Conservation (phyloP, 2,797 vertebrate genomes). For the Etheostoma nigrum region DNA sequence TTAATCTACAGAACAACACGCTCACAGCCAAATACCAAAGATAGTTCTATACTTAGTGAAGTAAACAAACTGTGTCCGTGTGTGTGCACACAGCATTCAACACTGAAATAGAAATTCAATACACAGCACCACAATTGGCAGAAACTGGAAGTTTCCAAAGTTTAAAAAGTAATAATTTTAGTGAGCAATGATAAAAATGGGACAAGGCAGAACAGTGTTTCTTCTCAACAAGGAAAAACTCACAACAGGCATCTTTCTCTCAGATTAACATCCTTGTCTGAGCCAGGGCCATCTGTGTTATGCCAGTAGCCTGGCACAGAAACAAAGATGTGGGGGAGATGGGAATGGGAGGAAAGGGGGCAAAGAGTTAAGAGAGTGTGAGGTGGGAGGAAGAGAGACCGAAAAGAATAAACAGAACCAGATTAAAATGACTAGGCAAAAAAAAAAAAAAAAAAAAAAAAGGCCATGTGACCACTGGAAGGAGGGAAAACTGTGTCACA, state of each 20-base stretch:
- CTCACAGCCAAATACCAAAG: constrained; percentile 70
- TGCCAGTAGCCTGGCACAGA: constrained; percentile 67
- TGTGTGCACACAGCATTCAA: constrained; percentile 30
- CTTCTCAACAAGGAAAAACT: constrained; percentile 54
- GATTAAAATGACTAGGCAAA: constrained; percentile 69
- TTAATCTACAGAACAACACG: constrained; percentile 67
- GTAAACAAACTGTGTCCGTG: constrained; percentile 42
- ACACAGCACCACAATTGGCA: constrained; percentile 47
- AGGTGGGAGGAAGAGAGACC: constrained; percentile 2
- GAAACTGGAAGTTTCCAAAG: constrained; percentile 51
- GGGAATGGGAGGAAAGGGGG: constrained; percentile 41
- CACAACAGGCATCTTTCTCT: constrained; percentile 61
- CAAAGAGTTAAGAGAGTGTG: constrained; percentile 21
- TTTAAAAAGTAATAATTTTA: constrained; percentile 44
- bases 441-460: not conserved
- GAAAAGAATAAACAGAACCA: constrained; percentile 57
- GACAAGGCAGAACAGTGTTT: constrained; percentile 43
- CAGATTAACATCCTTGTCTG: constrained; percentile 71
- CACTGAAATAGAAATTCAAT: constrained; percentile 47
- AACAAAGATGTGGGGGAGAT: constrained; percentile 64
- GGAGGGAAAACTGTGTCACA: constrained; percentile 53
- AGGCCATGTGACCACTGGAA: constrained; percentile 56
- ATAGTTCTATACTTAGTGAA: constrained; percentile 50
- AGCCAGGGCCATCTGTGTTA: constrained; percentile 76
- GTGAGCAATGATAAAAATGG: constrained; percentile 26